Evolutionary conservation across 1,140 invertebrate species (phyloP).

Genomic region (Nixonia krombeini): DNA sequence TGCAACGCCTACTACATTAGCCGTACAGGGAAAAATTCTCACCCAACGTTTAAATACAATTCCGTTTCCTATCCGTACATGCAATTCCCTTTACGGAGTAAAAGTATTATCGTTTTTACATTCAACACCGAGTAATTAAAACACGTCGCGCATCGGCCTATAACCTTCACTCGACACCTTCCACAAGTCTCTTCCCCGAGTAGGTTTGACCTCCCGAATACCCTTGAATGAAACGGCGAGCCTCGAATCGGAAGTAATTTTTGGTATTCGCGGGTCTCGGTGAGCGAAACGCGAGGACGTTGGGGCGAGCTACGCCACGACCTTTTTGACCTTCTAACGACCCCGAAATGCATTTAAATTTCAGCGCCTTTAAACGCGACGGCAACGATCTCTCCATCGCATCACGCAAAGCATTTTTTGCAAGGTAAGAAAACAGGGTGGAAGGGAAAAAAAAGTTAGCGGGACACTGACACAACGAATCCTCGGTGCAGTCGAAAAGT

Average conservation of each 20-base stretch:
- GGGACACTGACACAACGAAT: constrained; percentile 9
- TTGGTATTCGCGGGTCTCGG: constrained; percentile 7
- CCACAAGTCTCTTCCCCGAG: no score
- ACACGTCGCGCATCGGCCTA: no score
- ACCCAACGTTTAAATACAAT: no score
- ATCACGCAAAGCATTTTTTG: not conserved
- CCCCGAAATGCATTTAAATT: constrained; percentile 37
- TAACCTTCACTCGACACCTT: no score
- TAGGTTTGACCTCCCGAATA: not conserved
- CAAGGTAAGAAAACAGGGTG: not conserved
- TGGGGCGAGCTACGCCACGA: no score
- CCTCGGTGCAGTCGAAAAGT: not conserved
- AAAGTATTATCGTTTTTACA: no score
- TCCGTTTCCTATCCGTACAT: no score
- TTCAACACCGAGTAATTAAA: no score
- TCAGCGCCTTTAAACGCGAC: constrained; percentile 14
- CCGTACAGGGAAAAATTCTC: no score
- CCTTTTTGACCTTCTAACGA: constrained; percentile 40
- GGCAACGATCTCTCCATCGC: constrained; percentile 8
- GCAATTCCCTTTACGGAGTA: no score
- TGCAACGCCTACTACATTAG: no score
- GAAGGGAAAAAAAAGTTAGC: constrained; percentile 14
- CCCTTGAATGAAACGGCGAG: no score
- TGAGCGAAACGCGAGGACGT: constrained; percentile 11
- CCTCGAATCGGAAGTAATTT: constrained; percentile 18